Conservation (phyloP, 2,113 vertebrate species). For the Neotragus pygmaeus region DNA sequence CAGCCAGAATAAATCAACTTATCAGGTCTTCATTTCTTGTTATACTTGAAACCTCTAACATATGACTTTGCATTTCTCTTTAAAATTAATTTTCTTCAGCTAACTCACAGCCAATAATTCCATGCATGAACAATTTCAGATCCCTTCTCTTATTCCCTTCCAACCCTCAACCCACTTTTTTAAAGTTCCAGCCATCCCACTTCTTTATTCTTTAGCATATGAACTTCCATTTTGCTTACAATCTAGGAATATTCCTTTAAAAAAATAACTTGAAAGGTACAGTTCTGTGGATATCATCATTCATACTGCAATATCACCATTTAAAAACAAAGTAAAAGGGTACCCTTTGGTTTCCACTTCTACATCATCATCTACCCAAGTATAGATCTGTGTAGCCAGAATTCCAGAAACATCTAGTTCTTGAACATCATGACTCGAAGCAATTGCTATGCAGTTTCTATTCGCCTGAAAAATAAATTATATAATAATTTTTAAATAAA, state of each 20-base stretch:
- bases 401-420: conserved; percentile 98
- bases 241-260: neutral
- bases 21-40: neutral
- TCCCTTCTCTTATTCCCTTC: neutral
- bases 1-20: conserved; percentile 15
- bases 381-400: conserved; percentile 94
- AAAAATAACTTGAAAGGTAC: neutral
- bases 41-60: neutral
- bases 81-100: conserved; percentile 10
- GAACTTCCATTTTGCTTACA: neutral
- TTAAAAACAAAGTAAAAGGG: conserved; percentile 34
- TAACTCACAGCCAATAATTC: neutral
- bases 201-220: neutral
- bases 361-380: conserved; percentile 95
- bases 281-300: neutral
- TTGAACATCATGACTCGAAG: conserved; percentile 97
- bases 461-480: conserved; percentile 87
- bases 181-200: neutral
- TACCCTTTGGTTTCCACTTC: conserved; percentile 94
- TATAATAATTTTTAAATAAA: neutral
- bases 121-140: neutral
- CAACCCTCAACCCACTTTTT: neutral
- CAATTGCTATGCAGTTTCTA: conserved; percentile 97
- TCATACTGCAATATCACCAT: neutral
- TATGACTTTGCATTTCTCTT: neutral